Conservation (phyloP, 2,113 vertebrate species). For the Paracanthobrama guichenoti region DNA sequence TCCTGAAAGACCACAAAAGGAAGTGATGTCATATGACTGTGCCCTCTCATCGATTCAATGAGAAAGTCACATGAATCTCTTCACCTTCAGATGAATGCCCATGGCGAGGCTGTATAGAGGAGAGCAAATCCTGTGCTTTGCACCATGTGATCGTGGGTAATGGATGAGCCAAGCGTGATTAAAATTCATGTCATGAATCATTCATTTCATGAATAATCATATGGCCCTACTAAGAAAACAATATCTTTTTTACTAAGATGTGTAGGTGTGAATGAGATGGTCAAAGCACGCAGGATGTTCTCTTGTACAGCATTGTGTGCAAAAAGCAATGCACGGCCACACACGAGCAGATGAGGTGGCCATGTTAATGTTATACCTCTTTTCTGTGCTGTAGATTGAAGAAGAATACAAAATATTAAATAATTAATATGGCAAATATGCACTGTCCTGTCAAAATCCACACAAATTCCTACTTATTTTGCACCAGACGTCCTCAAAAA, state of each 20-base stretch:
- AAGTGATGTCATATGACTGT: conserved; percentile 77
- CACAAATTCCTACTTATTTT: neutral
- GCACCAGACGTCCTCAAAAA: neutral
- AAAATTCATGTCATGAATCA: conserved; percentile 7
- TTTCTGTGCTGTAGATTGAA: conserved; percentile 90
- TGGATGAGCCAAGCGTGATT: neutral
- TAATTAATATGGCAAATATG: conserved; percentile 17
- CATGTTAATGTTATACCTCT: conserved; percentile 81
- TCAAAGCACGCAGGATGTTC: conserved; percentile 80
- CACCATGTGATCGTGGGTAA: conserved; percentile 63
- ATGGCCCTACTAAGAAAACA: neutral
- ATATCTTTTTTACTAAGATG: conserved; percentile 4
- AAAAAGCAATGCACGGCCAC: conserved; percentile 66
- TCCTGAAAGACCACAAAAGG: conserved; percentile 61
- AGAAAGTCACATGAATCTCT: conserved; percentile 82
- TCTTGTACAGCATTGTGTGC: conserved; percentile 73
- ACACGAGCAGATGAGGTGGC: conserved; percentile 60
- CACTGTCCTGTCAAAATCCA: conserved; percentile 13
- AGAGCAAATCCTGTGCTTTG: conserved; percentile 79
- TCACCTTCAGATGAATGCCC: conserved; percentile 72
- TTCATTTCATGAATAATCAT: neutral
- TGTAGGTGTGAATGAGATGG: conserved; percentile 60
- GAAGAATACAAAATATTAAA: conserved; percentile 68
- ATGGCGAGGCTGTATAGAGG: conserved; percentile 70
- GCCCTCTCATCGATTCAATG: conserved; percentile 69